Evolutionary conservation across 1,140 invertebrate genomes (phyloP).

Genomic region (Brachionus angularis): DNA sequence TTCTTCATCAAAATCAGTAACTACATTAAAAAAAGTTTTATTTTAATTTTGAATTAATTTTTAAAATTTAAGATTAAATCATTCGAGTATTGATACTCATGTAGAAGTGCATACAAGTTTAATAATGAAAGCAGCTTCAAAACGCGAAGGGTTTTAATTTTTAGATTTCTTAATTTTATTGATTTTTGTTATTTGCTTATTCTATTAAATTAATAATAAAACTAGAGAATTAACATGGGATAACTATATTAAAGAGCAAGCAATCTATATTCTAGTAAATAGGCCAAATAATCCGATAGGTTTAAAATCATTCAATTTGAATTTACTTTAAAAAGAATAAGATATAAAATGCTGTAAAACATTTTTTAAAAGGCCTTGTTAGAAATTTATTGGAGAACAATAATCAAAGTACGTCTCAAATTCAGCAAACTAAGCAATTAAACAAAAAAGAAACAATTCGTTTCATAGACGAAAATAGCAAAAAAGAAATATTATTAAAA

Average conservation of each 20-base stretch:
- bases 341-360: too few species aligned
- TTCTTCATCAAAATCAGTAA: slow-evolving; percentile 32
- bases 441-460: too few species aligned
- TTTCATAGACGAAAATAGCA: too few species aligned
- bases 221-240: slow-evolving; percentile 33
- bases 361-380: neutral
- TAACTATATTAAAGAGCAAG: slow-evolving; percentile 25
- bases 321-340: neutral
- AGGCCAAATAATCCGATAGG: slow-evolving; percentile 35
- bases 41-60: neutral
- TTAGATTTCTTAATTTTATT: neutral
- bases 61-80: neutral
- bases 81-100: slow-evolving; percentile 27
- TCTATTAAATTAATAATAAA: too few species aligned
- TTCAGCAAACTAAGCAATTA: too few species aligned
- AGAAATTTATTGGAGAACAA: too few species aligned
- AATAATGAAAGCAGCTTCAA: slow-evolving; percentile 9
- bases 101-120: slow-evolving; percentile 28
- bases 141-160: neutral
- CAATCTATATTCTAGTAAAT: slow-evolving; percentile 39
- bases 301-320: neutral
- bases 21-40: neutral
- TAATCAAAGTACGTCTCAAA: too few species aligned
- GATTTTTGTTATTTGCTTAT: neutral
- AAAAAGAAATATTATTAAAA: too few species aligned